phyloP scores from a whole-genome alignment of 2,888 invertebrate genomes.

The Cylloceria caligata region DNA sequence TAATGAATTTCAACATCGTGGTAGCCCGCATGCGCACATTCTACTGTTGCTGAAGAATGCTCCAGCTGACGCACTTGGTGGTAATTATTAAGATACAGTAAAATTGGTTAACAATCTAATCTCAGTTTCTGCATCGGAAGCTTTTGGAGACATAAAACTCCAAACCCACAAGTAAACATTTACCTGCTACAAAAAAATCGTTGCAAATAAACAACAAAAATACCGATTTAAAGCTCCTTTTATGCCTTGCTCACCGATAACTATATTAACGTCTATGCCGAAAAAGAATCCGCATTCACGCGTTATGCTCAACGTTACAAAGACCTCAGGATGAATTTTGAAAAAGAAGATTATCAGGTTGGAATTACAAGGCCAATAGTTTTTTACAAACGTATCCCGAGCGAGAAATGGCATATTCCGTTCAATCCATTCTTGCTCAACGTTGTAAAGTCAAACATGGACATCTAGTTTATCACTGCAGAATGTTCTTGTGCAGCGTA shows the following conservation, averaged over 20 bases:
- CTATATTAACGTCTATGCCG: constrained; percentile 72
- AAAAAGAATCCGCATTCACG: constrained; percentile 50
- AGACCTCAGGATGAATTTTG: constrained; percentile 45
- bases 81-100: no score
- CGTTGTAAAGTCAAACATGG: constrained; percentile 68
- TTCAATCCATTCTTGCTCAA: constrained; percentile 72
- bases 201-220: constrained; percentile 65
- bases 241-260: constrained; percentile 71
- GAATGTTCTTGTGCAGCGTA: constrained; percentile 71
- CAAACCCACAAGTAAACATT: constrained; percentile 74
- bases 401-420: constrained; percentile 66
- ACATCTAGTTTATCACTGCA: constrained; percentile 69
- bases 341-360: constrained; percentile 34
- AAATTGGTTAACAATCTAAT: constrained; percentile 72
- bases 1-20: constrained; percentile 82
- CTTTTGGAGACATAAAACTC: constrained; percentile 70
- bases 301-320: constrained; percentile 42
- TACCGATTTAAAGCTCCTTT: constrained; percentile 78
- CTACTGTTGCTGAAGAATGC: constrained; percentile 76
- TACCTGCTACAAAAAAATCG: constrained; percentile 75
- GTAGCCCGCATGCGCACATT: constrained; percentile 82
- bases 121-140: constrained; percentile 68
- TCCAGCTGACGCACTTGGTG: no score
- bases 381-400: constrained; percentile 66
- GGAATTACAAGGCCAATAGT: constrained; percentile 69